Evolutionary conservation across 2,113 vertebrate species (phyloP).

Genomic region (Calonectris borealis): DNA sequence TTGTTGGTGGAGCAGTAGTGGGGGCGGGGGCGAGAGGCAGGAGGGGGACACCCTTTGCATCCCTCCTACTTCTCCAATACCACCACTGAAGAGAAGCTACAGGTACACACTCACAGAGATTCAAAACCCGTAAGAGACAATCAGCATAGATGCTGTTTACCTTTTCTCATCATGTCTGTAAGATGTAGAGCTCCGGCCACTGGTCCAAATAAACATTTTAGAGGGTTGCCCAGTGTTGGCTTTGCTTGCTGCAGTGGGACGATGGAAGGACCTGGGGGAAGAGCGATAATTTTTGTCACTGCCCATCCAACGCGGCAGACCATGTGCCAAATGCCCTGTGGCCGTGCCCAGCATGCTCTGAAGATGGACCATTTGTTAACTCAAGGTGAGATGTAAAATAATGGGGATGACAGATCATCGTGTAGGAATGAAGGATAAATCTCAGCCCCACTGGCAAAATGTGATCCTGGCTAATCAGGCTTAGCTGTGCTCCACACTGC

Average conservation of each 20-base stretch:
- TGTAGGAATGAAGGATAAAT: not conserved
- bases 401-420: not conserved
- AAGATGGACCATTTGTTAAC: not conserved
- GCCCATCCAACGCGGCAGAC: not conserved
- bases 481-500: not conserved
- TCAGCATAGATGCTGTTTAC: slow-evolving; percentile 65
- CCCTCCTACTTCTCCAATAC: not conserved
- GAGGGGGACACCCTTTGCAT: not conserved
- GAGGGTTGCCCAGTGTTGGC: slow-evolving; percentile 70
- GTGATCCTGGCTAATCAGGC: not conserved
- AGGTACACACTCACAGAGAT: not conserved
- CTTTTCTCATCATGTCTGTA: slow-evolving; percentile 85
- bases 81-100: not conserved
- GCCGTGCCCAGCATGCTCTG: not conserved
- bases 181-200: slow-evolving; percentile 80
- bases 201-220: slow-evolving; percentile 95
- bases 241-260: slow-evolving; percentile 73
- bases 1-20: not conserved
- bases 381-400: not conserved
- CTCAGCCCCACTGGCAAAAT: not conserved
- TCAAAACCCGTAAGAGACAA: not conserved
- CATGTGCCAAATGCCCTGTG: not conserved
- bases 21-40: fast-evolving
- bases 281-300: slow-evolving; percentile 61
- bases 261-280: slow-evolving; percentile 80